phyloP scores from a whole-genome alignment of 2,113 vertebrate genomes.

The Sterrhoptilus dennistouni region DNA sequence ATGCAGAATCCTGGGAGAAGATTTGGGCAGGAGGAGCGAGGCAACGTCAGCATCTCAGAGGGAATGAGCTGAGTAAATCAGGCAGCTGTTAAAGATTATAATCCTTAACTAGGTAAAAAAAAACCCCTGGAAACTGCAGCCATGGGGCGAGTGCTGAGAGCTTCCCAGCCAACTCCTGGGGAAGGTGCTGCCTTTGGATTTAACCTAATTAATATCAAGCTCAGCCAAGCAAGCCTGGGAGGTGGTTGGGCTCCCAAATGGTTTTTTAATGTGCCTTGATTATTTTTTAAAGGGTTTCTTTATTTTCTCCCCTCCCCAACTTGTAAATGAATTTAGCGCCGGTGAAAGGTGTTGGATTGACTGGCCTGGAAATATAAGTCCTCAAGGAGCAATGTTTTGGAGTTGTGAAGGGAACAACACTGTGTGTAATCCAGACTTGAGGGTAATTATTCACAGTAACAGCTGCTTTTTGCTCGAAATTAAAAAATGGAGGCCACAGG shows the following conservation, averaged over 20 bases:
- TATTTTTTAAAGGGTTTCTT: not conserved
- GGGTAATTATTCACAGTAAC: not conserved
- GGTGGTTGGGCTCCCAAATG: not conserved
- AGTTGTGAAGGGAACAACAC: not conserved
- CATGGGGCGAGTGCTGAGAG: not conserved
- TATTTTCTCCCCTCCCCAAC: not conserved
- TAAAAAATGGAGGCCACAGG: not conserved
- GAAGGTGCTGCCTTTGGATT: conserved; percentile 25
- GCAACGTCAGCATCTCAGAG: not conserved
- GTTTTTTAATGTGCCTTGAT: conserved; percentile 11
- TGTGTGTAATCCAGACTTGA: not conserved
- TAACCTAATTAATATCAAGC: conserved; percentile 24
- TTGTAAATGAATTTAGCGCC: not conserved
- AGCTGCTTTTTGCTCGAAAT: not conserved
- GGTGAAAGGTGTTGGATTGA: conserved; percentile 31
- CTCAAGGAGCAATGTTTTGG: not conserved
- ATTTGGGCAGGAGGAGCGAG: not conserved
- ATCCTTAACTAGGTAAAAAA: conserved; percentile 41
- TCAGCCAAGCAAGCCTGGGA: conserved; percentile 20
- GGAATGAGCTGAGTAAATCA: conserved; percentile 22
- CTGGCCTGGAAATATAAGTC: not conserved
- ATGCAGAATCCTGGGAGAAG: not conserved
- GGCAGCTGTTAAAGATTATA: conserved; percentile 54
- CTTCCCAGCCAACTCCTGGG: not conserved
- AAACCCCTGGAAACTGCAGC: not conserved